Evolutionary conservation across 2,888 invertebrate species (phyloP).

Genomic region (Leucania comma): DNA sequence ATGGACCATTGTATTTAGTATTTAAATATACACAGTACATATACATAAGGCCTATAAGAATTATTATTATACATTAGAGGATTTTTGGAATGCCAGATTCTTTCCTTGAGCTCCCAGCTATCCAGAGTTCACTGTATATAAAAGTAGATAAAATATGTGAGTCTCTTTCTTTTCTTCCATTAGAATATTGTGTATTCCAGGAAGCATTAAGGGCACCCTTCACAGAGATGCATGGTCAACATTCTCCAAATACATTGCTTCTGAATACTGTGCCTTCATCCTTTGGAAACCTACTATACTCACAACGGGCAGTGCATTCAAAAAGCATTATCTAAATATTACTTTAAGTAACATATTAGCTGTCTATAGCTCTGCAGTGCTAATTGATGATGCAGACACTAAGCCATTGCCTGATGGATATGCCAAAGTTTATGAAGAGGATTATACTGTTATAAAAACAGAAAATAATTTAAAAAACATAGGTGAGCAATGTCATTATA

Average conservation of each 20-base stretch:
- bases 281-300: constrained; percentile 85
- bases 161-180: neutral
- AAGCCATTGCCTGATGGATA: constrained; percentile 78
- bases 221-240: constrained; percentile 88
- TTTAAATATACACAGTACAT: no score
- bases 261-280: constrained; percentile 83
- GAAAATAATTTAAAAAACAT: constrained; percentile 68
- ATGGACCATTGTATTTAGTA: no score
- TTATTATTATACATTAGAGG: no score
- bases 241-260: constrained; percentile 83
- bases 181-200: constrained; percentile 69
- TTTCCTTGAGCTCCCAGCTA: neutral
- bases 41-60: no score
- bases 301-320: constrained; percentile 85
- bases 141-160: neutral
- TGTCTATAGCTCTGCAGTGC: constrained; percentile 81
- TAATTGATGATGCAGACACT: constrained; percentile 69
- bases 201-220: constrained; percentile 85
- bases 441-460: constrained; percentile 81
- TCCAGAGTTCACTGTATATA: neutral
- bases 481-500: constrained; percentile 68
- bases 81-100: neutral
- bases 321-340: constrained; percentile 87
- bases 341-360: constrained; percentile 85
- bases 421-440: constrained; percentile 73